Conservation (phyloP, 2,113 vertebrate species). For the Rhabdomys dilectus region DNA sequence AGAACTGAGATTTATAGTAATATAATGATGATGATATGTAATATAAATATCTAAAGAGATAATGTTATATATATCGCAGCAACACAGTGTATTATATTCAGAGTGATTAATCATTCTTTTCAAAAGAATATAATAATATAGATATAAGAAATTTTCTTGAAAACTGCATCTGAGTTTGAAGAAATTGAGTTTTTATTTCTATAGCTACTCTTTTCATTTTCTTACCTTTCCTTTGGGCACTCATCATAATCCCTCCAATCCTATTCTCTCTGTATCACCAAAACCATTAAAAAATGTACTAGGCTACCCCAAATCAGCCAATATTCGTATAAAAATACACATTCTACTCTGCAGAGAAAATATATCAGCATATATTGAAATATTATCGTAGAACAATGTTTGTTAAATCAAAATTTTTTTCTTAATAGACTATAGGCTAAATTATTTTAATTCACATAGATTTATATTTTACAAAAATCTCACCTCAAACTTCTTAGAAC, state of each 20-base stretch:
- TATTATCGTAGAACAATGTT: background rate
- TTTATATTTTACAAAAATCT: background rate
- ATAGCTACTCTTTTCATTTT: background rate
- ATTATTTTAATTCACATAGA: background rate
- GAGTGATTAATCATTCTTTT: background rate
- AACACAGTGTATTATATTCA: background rate
- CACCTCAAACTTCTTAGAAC: background rate
- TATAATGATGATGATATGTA: background rate
- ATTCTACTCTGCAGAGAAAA: background rate
- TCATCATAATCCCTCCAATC: background rate
- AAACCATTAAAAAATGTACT: background rate
- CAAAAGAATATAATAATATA: background rate
- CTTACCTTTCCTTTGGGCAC: rapidly evolving
- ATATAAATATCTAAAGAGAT: background rate
- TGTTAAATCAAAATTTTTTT: background rate
- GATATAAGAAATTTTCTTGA: background rate
- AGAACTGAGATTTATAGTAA: background rate
- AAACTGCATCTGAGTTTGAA: background rate
- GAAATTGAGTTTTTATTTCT: background rate
- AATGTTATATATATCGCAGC: background rate
- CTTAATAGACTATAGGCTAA: background rate
- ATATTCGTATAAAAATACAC: background rate
- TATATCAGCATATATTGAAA: background rate
- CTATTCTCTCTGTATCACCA: background rate
- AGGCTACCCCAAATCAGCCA: background rate